Evolutionary conservation across 2,797 vertebrate species (phyloP).

Genomic region (Capromys pilorides): DNA sequence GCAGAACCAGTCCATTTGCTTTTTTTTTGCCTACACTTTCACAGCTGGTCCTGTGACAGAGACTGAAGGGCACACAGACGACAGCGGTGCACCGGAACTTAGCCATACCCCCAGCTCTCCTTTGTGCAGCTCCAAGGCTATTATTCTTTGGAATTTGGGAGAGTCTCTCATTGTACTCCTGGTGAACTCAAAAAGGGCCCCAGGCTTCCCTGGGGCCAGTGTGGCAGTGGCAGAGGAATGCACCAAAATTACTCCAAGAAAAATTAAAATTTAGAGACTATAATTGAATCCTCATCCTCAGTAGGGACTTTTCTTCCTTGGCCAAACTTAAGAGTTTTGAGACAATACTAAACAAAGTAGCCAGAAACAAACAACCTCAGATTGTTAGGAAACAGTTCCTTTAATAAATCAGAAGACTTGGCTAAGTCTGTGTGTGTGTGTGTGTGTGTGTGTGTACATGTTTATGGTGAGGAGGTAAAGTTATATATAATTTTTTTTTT

Average conservation of each 20-base stretch:
- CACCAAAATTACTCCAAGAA: neutral
- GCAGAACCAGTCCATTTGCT: neutral
- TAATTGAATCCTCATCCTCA: neutral
- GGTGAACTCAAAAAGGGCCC: neutral
- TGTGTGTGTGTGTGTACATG: neutral
- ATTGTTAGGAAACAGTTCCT: constrained; percentile 47
- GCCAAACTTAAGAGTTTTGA: constrained; percentile 45
- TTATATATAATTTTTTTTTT: neutral
- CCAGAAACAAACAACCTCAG: neutral
- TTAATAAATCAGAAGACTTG: constrained; percentile 1
- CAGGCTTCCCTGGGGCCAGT: neutral
- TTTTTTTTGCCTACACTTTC: neutral
- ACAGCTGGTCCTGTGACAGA: neutral
- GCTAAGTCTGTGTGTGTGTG: neutral
- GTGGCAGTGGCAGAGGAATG: neutral
- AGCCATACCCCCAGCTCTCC: neutral
- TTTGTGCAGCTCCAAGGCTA: neutral
- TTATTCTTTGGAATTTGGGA: neutral
- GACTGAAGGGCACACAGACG: neutral
- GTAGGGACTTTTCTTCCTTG: neutral
- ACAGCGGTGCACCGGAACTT: neutral
- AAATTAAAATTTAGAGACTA: constrained; percentile 32
- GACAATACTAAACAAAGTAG: constrained; percentile 10
- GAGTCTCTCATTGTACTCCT: neutral
- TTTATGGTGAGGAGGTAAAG: neutral